These are phyloP conservation scores for Mastacembelus armatus DNA, from an alignment of 2,797 vertebrate species.

Conservation along the genomic window DNA sequence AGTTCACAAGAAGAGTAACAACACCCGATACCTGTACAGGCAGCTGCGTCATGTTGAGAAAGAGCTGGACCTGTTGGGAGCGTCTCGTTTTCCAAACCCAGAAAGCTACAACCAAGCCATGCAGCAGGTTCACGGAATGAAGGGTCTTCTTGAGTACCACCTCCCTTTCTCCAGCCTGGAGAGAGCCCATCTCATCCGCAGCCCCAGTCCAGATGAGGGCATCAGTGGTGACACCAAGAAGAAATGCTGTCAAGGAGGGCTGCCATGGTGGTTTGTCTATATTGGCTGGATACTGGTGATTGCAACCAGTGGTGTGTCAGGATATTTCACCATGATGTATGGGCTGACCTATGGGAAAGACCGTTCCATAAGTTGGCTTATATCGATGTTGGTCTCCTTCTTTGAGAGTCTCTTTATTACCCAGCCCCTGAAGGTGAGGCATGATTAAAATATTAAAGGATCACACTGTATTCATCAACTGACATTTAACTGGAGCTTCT, in stretches of 20 bases:
- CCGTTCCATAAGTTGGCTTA: conserved; percentile 94
- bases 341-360: conserved; percentile 92
- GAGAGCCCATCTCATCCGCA: conserved; percentile 63
- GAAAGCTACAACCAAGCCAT: conserved; percentile 86
- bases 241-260: conserved; percentile 78
- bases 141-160: conserved; percentile 81
- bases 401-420: conserved; percentile 95
- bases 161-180: conserved; percentile 63
- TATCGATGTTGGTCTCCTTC: conserved; percentile 94
- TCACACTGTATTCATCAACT: background rate
- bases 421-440: conserved; percentile 92
- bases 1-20: conserved; percentile 77
- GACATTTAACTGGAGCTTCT: background rate
- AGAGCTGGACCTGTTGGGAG: conserved; percentile 85
- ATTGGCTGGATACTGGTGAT: conserved; percentile 91
- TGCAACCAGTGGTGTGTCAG: conserved; percentile 88
- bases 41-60: conserved; percentile 90
- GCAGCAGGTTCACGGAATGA: conserved; percentile 89
- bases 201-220: conserved; percentile 71
- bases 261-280: conserved; percentile 96
- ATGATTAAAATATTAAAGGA: background rate
- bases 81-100: conserved; percentile 82
- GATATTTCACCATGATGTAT: conserved; percentile 95
- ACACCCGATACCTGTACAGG: conserved; percentile 86
- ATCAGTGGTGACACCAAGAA: conserved; percentile 53